Base-by-base conservation (phyloP, 2,888 invertebrate species). In the Microplitis manilae region DNA sequence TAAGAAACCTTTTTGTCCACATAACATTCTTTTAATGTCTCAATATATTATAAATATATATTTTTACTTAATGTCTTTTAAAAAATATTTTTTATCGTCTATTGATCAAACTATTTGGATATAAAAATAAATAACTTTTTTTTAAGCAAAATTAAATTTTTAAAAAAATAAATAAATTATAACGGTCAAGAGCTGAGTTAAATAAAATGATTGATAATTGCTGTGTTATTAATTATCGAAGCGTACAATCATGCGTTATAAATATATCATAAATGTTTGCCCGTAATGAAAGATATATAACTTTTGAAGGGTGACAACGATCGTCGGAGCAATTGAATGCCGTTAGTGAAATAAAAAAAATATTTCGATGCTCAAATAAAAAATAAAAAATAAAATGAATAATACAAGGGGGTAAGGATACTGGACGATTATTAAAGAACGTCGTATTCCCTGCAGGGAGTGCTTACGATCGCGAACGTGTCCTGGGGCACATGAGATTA, bases 341-440 rank as follows among this genome's bases (percentile, higher is more conserved):
- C 13, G 50, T 30, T 30, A 30, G 30, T 30, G 30, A 39, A 15
- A 15, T 8, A 9, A 61, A 40, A 38, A 20, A 15, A 30, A n/a
- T 17, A 38, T 40, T 17, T 8, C 40, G 75, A 75, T 79, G 68
- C 50, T 38, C 69, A 30, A 17, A 39, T 15, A 60, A 61, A 71
- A 39, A 65, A 75, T 40, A 61, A 72, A 71, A 39, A 61, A 65
- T 9, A 15, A 59, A 71, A 59, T 65, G 71, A 40, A 73, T 15
- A 67, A 78, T 65, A 40, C 59, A 72, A 68, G 71, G 69, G 74
- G 78, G 68, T 70, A 82, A 81, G 62, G 71, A 75, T 70, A 71
- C 68, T 50, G 73, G 62, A 78, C 78, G 81, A 81, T 85, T 85
- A 84, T 86, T 85, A 84, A 82, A 81, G 81, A 80, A 78, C 81